Percentiles rank a stretch among this genome's conserved stretches.
Evolutionary conservation across 2,113 vertebrate species (phyloP).

Genomic region (Cynopterus brachyotis): DNA sequence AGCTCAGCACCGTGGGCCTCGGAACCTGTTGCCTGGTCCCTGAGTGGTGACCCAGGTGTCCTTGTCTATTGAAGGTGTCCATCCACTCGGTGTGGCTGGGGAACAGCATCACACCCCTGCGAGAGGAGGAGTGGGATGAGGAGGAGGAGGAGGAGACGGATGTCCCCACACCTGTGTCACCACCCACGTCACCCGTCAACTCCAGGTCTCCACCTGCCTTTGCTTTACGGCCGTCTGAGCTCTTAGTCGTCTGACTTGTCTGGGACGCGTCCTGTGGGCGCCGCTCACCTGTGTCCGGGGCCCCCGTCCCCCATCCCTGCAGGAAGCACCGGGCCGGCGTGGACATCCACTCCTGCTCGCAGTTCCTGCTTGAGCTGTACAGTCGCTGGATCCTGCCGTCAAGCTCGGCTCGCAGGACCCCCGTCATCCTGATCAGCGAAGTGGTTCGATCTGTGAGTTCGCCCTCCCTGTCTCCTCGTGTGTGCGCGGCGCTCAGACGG

Average conservation of each 20-base stretch:
- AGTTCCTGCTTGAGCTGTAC: constrained; percentile 97
- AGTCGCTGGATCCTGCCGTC: constrained; percentile 97
- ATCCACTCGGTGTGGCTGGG: constrained; percentile 98
- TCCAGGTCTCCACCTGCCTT: constrained; percentile 87
- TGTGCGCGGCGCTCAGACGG: too few relatives aligned
- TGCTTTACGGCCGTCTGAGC: background rate
- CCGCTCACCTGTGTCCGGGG: too few relatives aligned
- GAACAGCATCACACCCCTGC: constrained; percentile 95
- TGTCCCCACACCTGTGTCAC: constrained; percentile 87
- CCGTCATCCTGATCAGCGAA: constrained; percentile 94
- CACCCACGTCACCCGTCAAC: constrained; percentile 93
- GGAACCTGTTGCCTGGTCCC: background rate
- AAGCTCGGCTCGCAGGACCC: constrained; percentile 90
- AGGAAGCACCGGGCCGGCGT: constrained; percentile 98
- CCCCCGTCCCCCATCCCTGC: background rate
- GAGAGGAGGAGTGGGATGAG: constrained; percentile 97
- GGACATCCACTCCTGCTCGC: constrained; percentile 99
- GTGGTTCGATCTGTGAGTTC: constrained; percentile 95
- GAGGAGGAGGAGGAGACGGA: constrained; percentile 97
- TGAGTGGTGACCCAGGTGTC: accelerated
- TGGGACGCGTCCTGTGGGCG: background rate
- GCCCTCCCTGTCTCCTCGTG: accelerated
- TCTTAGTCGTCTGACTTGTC: background rate
- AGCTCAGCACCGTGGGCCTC: background rate
- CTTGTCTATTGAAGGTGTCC: constrained; percentile 88